These are phyloP conservation scores for Strongylocentrotus purpuratus DNA, from an alignment of 35 echinoderm and acorn worm species.

Conservation along the genomic window DNA sequence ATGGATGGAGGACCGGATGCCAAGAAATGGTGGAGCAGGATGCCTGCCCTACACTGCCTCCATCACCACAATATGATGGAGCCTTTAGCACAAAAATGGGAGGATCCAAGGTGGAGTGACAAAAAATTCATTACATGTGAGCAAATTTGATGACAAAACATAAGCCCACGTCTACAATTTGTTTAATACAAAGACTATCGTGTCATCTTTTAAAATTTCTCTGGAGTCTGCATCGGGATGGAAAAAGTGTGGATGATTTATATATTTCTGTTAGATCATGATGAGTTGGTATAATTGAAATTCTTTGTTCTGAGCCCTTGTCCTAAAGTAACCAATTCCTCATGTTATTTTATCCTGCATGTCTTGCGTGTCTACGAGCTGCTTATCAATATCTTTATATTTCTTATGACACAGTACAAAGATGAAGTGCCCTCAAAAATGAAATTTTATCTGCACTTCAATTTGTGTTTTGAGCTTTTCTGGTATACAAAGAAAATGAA, in stretches of 20 bases:
- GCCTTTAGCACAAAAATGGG: constrained; percentile 14
- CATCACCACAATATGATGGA: constrained; percentile 25
- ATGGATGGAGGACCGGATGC: constrained; percentile 41
- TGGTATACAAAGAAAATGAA: neutral
- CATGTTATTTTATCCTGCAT: neutral
- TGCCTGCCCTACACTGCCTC: neutral
- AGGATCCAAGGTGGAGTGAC: neutral
- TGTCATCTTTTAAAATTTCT: neutral
- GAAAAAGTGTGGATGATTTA: neutral
- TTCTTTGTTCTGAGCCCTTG: neutral
- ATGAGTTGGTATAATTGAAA: neutral
- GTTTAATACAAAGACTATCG: neutral
- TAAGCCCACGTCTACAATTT: neutral
- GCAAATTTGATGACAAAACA: neutral
- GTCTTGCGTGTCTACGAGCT: neutral
- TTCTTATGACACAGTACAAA: neutral
- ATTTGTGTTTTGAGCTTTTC: constrained; percentile 10
- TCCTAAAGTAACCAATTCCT: neutral
- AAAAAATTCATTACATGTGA: neutral
- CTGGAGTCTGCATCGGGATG: neutral
- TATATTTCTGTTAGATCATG: neutral
- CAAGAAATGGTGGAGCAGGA: constrained; percentile 36
- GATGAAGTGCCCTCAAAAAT: neutral
- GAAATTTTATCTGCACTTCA: neutral
- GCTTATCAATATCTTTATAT: neutral